phyloP scores from a whole-genome alignment of 2,113 vertebrate species.

The Xyliphius kryptos region DNA sequence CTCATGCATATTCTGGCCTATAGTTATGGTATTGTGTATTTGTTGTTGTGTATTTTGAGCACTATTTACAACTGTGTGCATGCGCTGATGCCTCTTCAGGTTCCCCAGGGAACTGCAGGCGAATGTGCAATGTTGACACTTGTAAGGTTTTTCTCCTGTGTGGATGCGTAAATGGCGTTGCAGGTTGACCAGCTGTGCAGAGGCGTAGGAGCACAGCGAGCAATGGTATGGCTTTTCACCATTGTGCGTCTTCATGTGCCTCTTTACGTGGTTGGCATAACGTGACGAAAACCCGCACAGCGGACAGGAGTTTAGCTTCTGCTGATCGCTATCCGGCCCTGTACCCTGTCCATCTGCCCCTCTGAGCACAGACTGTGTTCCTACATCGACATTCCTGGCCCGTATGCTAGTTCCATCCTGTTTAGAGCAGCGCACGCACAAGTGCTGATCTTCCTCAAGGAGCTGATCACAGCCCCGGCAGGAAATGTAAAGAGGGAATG shows the following conservation, averaged over 20 bases:
- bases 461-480: slow-evolving; percentile 81
- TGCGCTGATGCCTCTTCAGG: slow-evolving; percentile 91
- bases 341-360: slow-evolving; percentile 38
- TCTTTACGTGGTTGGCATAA: slow-evolving; percentile 94
- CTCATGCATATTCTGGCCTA: slow-evolving; percentile 65
- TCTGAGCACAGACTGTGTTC: slow-evolving; percentile 38
- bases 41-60: slow-evolving; percentile 52
- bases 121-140: slow-evolving; percentile 83
- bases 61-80: slow-evolving; percentile 70
- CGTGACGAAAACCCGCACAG: slow-evolving; percentile 91
- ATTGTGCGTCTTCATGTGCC: slow-evolving; percentile 98
- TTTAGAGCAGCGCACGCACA: slow-evolving; percentile 70
- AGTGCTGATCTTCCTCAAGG: slow-evolving; percentile 61
- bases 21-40: slow-evolving; percentile 55
- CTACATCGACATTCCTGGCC: slow-evolving; percentile 38
- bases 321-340: slow-evolving; percentile 49
- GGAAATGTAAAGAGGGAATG: slow-evolving; percentile 65
- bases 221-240: slow-evolving; percentile 94
- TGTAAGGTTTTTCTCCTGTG: slow-evolving; percentile 96
- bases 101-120: slow-evolving; percentile 96
- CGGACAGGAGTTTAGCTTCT: slow-evolving; percentile 82
- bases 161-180: slow-evolving; percentile 93
- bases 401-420: slow-evolving; percentile 48
- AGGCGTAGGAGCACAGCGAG: slow-evolving; percentile 88
- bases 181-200: slow-evolving; percentile 93